Evolutionary conservation across 1,140 invertebrate species (phyloP).

Genomic region (Drosophila burlai): DNA sequence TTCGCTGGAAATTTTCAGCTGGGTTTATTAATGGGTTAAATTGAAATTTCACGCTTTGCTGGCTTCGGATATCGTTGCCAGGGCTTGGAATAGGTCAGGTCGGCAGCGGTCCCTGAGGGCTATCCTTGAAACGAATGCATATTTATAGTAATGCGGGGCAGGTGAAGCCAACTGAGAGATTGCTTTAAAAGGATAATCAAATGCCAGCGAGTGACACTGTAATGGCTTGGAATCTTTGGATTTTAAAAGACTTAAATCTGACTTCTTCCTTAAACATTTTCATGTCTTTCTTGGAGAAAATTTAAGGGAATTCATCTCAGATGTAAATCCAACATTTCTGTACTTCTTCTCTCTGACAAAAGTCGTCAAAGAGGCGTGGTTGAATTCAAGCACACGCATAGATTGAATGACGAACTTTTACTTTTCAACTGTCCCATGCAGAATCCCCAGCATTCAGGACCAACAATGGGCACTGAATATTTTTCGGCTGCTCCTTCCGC

Average conservation of each 20-base stretch:
- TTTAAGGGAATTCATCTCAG: neutral
- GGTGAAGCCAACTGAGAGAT: conserved; percentile 36
- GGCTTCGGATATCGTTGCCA: conserved; percentile 28
- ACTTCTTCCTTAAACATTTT: neutral
- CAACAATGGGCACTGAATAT: conserved; percentile 54
- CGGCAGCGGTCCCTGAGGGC: conserved; percentile 3
- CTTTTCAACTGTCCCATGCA: conserved; percentile 52
- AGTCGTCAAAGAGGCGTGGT: conserved; percentile 44
- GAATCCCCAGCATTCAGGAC: conserved; percentile 14
- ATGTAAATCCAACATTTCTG: conserved; percentile 28
- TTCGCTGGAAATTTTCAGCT: conserved; percentile 51
- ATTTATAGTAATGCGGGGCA: conserved; percentile 30
- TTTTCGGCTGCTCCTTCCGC: conserved; percentile 53
- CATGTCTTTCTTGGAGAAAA: neutral
- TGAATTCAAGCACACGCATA: conserved; percentile 62
- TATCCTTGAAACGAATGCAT: conserved; percentile 41
- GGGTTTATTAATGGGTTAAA: conserved; percentile 79
- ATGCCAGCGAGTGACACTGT: conserved; percentile 8
- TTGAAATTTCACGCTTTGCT: conserved; percentile 77
- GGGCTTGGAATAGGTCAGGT: conserved; percentile 34
- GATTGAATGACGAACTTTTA: conserved; percentile 78
- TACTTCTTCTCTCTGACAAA: conserved; percentile 10
- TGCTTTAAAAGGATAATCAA: conserved; percentile 24
- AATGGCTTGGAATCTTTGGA: conserved; percentile 14
- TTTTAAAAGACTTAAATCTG: neutral